Percentiles rank a stretch among this genome's conserved stretches.
phyloP scores from a whole-genome alignment of 2,113 vertebrate genomes.

The Hypanus sabinus region DNA sequence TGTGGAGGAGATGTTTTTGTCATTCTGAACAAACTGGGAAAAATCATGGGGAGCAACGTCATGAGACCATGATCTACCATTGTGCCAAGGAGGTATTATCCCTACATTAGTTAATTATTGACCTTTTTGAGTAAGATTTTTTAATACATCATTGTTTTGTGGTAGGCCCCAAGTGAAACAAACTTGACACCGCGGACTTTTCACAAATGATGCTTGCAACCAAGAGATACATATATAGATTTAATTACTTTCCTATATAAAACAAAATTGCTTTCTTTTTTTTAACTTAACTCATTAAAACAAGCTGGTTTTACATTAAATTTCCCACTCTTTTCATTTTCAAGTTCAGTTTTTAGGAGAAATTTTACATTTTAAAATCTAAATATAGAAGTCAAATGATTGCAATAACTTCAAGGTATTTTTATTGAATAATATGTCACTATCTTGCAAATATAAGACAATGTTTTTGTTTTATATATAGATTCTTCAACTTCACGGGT shows the following conservation, averaged over 20 bases:
- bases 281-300: background rate
- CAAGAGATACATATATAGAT: background rate
- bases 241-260: background rate
- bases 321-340: background rate
- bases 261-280: background rate
- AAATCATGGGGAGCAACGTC: background rate
- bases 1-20: no score
- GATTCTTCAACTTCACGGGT: conserved; percentile 46
- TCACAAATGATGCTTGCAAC: background rate
- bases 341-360: background rate
- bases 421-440: background rate
- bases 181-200: background rate
- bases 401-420: background rate
- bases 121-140: background rate
- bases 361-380: background rate
- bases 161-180: background rate
- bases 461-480: conserved; percentile 30
- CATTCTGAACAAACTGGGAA: no score
- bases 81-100: background rate
- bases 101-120: background rate
- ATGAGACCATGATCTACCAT: background rate
- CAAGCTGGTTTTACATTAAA: background rate
- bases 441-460: background rate
- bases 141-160: background rate
- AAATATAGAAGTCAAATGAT: background rate